phyloP scores from a whole-genome alignment of 2,888 invertebrate species.

The Dinocampus coccinellae region DNA sequence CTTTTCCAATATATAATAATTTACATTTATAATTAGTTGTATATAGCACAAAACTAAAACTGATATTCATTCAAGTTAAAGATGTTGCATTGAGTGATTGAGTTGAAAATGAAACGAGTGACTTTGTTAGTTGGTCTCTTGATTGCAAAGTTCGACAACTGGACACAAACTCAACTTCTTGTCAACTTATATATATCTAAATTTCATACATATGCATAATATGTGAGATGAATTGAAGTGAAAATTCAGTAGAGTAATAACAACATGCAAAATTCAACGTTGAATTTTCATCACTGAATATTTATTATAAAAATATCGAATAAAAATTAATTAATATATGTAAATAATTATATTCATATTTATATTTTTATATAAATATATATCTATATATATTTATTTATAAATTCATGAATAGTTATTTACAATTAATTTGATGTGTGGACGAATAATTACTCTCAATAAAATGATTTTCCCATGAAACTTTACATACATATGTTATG shows the following conservation, averaged over 20 bases:
- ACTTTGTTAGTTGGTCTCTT: conserved; percentile 25
- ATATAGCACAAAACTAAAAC: too few relatives aligned
- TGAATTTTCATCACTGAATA: not conserved
- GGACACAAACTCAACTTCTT: conserved; percentile 29
- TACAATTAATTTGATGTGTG: not conserved
- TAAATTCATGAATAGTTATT: not conserved
- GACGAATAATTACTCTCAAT: not conserved
- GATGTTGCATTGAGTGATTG: not conserved
- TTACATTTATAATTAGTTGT: too few relatives aligned
- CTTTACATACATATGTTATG: not conserved
- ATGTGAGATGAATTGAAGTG: not conserved
- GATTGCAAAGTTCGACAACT: conserved; percentile 27
- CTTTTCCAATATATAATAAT: too few relatives aligned
- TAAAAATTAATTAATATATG: not conserved
- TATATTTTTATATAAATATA: not conserved
- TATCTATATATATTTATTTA: not conserved
- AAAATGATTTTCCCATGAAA: not conserved
- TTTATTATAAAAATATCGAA: not conserved
- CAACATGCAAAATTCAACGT: not conserved
- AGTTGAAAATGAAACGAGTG: not conserved
- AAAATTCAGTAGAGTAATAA: not conserved
- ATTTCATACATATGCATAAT: not conserved
- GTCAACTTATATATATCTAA: conserved; percentile 25
- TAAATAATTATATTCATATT: not conserved
- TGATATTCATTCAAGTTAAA: conserved; percentile 28